Evolutionary conservation across 2,797 vertebrate genomes (phyloP).

Genomic region (Crenichthys baileyi): DNA sequence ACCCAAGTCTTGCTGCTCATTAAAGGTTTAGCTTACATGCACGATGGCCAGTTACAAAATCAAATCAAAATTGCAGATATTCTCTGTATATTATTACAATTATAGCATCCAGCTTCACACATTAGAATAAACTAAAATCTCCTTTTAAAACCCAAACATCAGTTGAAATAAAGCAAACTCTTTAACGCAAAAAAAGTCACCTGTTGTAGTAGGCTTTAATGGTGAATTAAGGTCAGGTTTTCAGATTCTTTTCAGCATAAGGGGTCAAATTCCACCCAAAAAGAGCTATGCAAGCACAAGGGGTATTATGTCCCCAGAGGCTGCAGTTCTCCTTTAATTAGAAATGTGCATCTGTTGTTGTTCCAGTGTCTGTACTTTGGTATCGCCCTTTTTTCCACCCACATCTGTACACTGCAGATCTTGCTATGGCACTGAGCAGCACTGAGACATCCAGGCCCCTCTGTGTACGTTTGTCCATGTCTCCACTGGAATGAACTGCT

Average conservation of each 20-base stretch:
- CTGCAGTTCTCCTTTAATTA: slow-evolving; percentile 26
- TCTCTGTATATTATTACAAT: slow-evolving; percentile 16
- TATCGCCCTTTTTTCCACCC: slow-evolving; percentile 36
- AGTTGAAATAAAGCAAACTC: slow-evolving; percentile 34
- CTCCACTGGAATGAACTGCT: slow-evolving; percentile 20
- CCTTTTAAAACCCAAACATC: slow-evolving; percentile 35
- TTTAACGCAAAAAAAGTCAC: slow-evolving; percentile 40
- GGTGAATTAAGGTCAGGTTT: slow-evolving; percentile 66
- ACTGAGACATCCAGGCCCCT: background rate
- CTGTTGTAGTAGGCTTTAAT: slow-evolving; percentile 62
- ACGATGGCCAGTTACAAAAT: slow-evolving; percentile 18
- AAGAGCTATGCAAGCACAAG: slow-evolving; percentile 37
- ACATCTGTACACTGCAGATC: background rate
- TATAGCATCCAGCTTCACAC: background rate
- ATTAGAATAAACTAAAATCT: slow-evolving; percentile 34
- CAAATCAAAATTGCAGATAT: slow-evolving; percentile 38
- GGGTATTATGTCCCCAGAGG: slow-evolving; percentile 24
- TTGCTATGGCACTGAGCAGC: slow-evolving; percentile 25
- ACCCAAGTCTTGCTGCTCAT: background rate
- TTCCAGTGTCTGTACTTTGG: slow-evolving; percentile 47
- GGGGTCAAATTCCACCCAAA: slow-evolving; percentile 9
- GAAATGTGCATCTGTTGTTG: slow-evolving; percentile 37
- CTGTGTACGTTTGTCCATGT: background rate
- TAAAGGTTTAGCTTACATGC: slow-evolving; percentile 2
- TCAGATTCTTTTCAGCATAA: slow-evolving; percentile 27